Conservation (phyloP, 2,113 vertebrate genomes). For the Perognathus longimembris region DNA sequence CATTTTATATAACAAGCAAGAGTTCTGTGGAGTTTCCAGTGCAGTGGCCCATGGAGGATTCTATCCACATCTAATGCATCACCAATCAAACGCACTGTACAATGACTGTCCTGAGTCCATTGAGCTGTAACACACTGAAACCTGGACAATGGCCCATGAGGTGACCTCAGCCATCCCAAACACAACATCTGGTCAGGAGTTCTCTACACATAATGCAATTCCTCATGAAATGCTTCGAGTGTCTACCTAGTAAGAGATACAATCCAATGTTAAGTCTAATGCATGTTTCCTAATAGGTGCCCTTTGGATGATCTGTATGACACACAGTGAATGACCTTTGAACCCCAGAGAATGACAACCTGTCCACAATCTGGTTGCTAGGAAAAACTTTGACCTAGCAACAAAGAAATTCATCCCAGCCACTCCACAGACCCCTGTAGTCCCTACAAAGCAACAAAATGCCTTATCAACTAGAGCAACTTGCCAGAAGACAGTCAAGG, state of each 20-base stretch:
- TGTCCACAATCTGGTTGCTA: not conserved
- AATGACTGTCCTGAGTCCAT: not conserved
- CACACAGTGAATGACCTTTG: not conserved
- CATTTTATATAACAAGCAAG: not conserved
- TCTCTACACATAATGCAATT: not conserved
- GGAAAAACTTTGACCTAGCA: not conserved
- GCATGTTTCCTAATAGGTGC: not conserved
- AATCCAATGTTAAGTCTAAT: not conserved
- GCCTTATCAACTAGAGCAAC: not conserved
- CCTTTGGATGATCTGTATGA: not conserved
- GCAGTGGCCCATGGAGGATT: not conserved
- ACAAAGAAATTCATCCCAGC: not conserved
- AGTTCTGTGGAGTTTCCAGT: not conserved
- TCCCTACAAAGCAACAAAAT: not conserved
- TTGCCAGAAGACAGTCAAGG: constrained; percentile 39
- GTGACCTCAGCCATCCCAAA: not conserved
- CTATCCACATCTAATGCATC: not conserved
- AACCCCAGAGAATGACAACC: not conserved
- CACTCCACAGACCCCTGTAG: not conserved
- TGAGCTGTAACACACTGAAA: not conserved
- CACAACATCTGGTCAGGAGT: not conserved
- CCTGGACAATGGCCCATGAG: not conserved
- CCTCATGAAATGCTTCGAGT: not conserved
- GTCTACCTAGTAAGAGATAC: not conserved
- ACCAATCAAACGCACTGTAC: not conserved